Conservation (phyloP, 2,888 invertebrate genomes). For the Apamea monoglypha region DNA sequence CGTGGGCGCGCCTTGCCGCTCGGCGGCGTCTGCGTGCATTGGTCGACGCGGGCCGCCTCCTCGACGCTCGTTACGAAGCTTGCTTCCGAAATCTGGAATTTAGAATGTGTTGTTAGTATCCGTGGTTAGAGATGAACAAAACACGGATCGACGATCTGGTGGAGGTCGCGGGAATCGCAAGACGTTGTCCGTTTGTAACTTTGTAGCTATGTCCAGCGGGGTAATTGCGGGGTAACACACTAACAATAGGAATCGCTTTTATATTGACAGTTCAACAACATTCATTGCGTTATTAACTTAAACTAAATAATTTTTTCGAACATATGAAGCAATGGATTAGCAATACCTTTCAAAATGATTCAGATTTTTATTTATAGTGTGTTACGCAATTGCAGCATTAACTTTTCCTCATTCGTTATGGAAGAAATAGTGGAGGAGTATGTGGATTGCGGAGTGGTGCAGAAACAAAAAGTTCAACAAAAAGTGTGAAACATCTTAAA, state of each 20-base stretch:
- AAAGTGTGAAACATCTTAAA: neutral
- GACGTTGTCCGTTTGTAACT: neutral
- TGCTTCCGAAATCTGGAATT: slow-evolving; percentile 85
- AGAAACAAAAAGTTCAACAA: neutral
- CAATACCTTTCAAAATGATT: no score
- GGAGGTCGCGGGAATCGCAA: neutral
- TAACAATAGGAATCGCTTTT: neutral
- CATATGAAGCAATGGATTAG: no score
- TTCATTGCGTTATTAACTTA: no score
- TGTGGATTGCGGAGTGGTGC: no score
- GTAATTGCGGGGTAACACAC: neutral
- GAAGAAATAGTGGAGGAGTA: neutral
- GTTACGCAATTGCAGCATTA: neutral
- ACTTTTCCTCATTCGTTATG: neutral
- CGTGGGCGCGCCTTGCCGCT: slow-evolving; percentile 86
- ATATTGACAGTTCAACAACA: no score
- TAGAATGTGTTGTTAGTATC: neutral
- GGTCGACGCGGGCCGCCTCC: slow-evolving; percentile 83
- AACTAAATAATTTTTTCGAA: no score
- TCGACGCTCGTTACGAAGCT: slow-evolving; percentile 88
- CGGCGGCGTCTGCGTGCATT: slow-evolving; percentile 88
- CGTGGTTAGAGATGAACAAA: neutral
- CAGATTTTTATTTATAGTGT: no score
- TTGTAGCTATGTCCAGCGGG: neutral
- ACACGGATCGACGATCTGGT: neutral